Evolutionary conservation across 2,113 vertebrate species (phyloP), one percentile per base, ranked within the genome.

Genomic region (Bettongia penicillata): DNA sequence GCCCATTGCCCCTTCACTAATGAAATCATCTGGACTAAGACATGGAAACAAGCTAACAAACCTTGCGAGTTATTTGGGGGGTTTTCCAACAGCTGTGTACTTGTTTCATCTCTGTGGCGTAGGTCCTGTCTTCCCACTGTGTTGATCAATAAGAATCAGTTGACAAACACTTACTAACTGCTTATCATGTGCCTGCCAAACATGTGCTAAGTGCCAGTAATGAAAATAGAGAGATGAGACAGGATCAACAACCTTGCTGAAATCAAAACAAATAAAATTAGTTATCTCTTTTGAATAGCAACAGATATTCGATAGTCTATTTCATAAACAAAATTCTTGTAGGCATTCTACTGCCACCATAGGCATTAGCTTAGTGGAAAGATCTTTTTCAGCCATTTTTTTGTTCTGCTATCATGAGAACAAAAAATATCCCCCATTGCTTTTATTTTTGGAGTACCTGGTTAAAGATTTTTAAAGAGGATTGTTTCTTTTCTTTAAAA

Each of bases 91-190:
- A 61, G 28, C 28, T 61, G 53, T 23, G 52, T 14, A 52, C 12
- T 24, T 53, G 24, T 53, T 53, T 53, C 23, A 53, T 22, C 11
- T 12, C 91, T 25, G 0, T 1, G 51, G 16, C 8, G 57, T 8
- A 52, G 53, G 26, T 22, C 48, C 5, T 4, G 0, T 3, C 9
- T 0, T 31, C 31, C 26, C 10, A 2, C 0, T 0, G 0, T 11
- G 6, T 31, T 23, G 22, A 19, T 47, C 48, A 14, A 90, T 3
- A 0, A 61, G 57, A 61, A 61, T 31, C 26, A 61, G 31, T 61
- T 3, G 12, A 61, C 28, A 61, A 11, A 3, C 26, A 61, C 31
- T 61, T 28, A 31, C 26, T 31, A 61, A 61, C 28, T 61, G 28
- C 26, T 31, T 61, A 61, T 61, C 11, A 31, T 31, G 26, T 28